phyloP scores from a whole-genome alignment of 23 tunicate species.

The Aplidium turbinatum region DNA sequence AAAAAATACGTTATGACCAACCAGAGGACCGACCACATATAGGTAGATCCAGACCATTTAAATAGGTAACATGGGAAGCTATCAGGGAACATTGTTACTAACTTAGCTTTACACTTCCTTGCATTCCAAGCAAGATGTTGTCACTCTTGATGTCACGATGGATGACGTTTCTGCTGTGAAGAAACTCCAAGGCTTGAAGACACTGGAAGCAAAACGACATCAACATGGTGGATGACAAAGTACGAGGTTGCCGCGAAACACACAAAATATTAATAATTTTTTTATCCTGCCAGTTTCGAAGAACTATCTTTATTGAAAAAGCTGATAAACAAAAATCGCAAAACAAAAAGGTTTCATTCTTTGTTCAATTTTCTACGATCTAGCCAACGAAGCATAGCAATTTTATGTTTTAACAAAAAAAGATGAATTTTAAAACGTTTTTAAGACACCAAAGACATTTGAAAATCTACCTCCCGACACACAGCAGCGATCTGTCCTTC shows the following conservation, averaged over 20 bases:
- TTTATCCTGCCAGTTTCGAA: no score
- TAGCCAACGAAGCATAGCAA: neutral
- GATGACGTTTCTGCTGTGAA: slow-evolving; percentile 96
- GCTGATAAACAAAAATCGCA: no score
- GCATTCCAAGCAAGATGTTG: slow-evolving; percentile 98
- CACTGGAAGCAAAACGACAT: slow-evolving; percentile 54
- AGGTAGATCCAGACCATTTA: no score
- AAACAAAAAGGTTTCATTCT: no score
- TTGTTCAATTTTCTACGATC: neutral
- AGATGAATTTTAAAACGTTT: neutral
- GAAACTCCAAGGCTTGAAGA: slow-evolving; percentile 90
- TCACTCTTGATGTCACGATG: slow-evolving; percentile 99
- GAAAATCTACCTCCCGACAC: slow-evolving; percentile 87
- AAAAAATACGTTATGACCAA: no score
- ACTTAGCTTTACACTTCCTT: slow-evolving; percentile 98
- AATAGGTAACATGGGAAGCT: no score
- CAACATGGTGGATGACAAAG: no score
- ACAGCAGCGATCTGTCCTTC: slow-evolving; percentile 99
- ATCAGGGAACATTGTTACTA: slow-evolving; percentile 35
- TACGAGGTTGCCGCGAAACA: no score
- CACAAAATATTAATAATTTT: no score
- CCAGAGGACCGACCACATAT: no score
- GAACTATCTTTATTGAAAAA: no score
- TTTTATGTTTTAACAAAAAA: neutral
- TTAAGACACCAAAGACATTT: neutral